Evolutionary conservation across 2,797 vertebrate genomes (phyloP).

Genomic region (Pelobates cultripes): DNA sequence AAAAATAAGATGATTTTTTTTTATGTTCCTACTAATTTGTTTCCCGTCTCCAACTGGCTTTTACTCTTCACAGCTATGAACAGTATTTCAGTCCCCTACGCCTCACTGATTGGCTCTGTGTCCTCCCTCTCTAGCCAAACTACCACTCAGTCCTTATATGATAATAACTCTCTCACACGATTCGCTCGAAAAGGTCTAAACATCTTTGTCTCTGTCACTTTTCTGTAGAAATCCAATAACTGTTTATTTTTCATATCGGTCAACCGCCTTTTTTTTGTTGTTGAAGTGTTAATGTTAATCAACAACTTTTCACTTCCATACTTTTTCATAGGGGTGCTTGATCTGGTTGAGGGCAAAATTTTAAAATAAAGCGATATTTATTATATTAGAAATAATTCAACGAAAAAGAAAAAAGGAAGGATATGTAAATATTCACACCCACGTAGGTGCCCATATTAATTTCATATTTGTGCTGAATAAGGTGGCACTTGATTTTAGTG

Average conservation of each 20-base stretch:
- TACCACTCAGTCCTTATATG: slow-evolving; percentile 81
- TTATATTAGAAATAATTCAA: slow-evolving; percentile 24
- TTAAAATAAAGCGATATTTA: slow-evolving; percentile 2
- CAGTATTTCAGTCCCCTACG: slow-evolving; percentile 81
- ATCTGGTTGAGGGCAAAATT: slow-evolving; percentile 74
- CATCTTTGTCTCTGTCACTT: slow-evolving; percentile 81
- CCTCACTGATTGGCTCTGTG: slow-evolving; percentile 82
- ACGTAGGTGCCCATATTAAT: not conserved
- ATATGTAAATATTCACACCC: too few relatives aligned
- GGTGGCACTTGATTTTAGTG: not conserved
- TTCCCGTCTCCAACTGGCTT: slow-evolving; percentile 78
- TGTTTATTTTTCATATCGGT: slow-evolving; percentile 77
- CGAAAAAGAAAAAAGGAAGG: too few relatives aligned
- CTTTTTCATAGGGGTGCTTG: slow-evolving; percentile 83
- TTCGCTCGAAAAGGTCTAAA: slow-evolving; percentile 86
- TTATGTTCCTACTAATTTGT: slow-evolving; percentile 77
- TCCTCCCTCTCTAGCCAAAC: slow-evolving; percentile 82
- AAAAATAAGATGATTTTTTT: slow-evolving; percentile 68
- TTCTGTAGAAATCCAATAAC: slow-evolving; percentile 78
- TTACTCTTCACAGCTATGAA: slow-evolving; percentile 81
- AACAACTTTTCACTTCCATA: slow-evolving; percentile 73
- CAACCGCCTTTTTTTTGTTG: slow-evolving; percentile 68
- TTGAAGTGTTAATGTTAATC: slow-evolving; percentile 63
- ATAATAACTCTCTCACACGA: slow-evolving; percentile 80
- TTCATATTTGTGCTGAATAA: not conserved